Evolutionary conservation across 2,888 invertebrate species (phyloP), one percentile per base, ranked within the genome.

Genomic region (Masnerella sp.): DNA sequence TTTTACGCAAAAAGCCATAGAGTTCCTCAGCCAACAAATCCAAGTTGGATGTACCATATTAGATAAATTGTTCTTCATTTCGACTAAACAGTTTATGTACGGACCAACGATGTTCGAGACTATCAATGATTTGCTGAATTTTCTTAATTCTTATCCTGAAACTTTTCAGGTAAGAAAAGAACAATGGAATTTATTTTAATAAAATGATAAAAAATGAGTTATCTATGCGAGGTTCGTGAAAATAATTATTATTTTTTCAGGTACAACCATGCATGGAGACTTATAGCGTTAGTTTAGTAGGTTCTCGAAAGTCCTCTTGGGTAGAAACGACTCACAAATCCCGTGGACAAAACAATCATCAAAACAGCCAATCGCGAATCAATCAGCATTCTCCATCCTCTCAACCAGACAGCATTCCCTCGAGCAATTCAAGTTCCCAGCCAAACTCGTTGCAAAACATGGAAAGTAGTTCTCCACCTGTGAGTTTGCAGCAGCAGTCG

Each of bases 401-500:
- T 0, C 77, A 78, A 40, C 76, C 77, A 0, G 78, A 78, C 36
- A 77, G 76, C 47, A 70, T 78, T 51, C 67, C 78, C 43, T 75
- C 76, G 4, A 77, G 77, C 49, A 79, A 77, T 59, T 77, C 78
- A 2, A 67, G 40, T 15, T 79, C 80, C 1, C 80, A 80, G 38
- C 77, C 79, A 11, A 79, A 83, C 73, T 80, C 78, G 3, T 22
- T 69, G 8, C 78, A 81, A 8, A 79, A 76, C 12, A 85, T 86
- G 61, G 79, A 77, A 43, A 83, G 79, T 51, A 82, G 77, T 61
- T 85, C 85, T 17, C 82, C 85, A 9, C 83, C 85, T 1, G 75
- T 85, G 5, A 85, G 83, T 62, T 77, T 86, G 59, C 86, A 86
- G 47, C 87, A 86, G 22, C 95, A 95, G 88, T 93, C 93, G 7